These are phyloP conservation scores for Clarias fuscus DNA, from an alignment of 2,797 vertebrate genomes.

Conservation along the genomic window DNA sequence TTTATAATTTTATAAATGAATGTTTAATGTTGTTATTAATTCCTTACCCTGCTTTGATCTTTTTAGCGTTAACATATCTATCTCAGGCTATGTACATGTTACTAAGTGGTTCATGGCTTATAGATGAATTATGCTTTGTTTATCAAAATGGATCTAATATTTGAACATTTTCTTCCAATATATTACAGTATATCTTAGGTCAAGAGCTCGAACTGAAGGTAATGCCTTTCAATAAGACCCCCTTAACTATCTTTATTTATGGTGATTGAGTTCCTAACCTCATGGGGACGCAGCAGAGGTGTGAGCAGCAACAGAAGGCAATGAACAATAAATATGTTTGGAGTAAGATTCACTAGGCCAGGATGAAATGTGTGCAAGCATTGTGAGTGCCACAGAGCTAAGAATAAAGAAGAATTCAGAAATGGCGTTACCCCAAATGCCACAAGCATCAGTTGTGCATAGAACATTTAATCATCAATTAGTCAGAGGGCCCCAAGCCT, in stretches of 20 bases:
- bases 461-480: slow-evolving; percentile 1
- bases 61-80: not conserved
- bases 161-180: not conserved
- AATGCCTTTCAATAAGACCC: not conserved
- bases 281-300: not conserved
- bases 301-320: not conserved
- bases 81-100: not conserved
- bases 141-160: not conserved
- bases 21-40: slow-evolving; percentile 22
- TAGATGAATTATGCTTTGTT: too few relatives aligned
- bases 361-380: not conserved
- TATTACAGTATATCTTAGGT: not conserved
- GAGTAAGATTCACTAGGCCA: not conserved
- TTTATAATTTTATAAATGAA: too few relatives aligned
- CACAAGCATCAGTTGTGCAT: not conserved
- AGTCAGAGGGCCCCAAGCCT: not conserved
- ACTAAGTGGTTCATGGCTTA: not conserved
- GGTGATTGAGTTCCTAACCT: not conserved
- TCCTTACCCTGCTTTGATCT: not conserved
- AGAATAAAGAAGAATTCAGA: not conserved
- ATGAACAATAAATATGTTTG: not conserved
- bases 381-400: not conserved
- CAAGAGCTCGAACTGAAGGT: not conserved
- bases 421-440: not conserved
- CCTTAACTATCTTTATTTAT: not conserved